Evolutionary conservation across 2,888 invertebrate species (phyloP).

Genomic region (Drosophila cracens): DNA sequence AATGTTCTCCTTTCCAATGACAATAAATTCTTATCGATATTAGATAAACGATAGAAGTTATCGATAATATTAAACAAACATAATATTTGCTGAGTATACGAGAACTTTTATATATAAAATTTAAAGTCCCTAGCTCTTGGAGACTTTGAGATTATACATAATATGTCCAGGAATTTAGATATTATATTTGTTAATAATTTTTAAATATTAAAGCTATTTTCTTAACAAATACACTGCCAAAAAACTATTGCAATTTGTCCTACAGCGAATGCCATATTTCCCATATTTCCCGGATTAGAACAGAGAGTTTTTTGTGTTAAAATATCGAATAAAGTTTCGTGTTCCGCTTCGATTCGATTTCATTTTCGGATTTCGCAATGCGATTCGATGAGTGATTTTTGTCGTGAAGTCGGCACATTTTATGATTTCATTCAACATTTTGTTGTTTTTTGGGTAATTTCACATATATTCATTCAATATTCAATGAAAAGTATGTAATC

Average conservation of each 20-base stretch:
- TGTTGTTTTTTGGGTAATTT: conserved; percentile 1
- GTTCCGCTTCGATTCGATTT: conserved; percentile 16
- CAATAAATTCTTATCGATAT: background rate
- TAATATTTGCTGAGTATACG: background rate
- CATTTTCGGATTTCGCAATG: conserved; percentile 31
- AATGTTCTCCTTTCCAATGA: no score
- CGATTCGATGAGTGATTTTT: conserved; percentile 39
- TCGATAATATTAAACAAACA: background rate
- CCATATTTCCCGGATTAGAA: background rate
- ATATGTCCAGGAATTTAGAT: background rate
- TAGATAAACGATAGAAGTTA: background rate
- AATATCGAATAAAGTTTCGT: conserved; percentile 2
- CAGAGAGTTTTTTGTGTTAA: background rate
- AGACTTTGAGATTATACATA: background rate
- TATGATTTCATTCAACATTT: conserved; percentile 48
- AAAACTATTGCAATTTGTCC: background rate
- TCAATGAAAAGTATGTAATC: conserved; percentile 5
- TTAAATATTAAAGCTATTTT: background rate
- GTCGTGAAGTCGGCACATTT: conserved; percentile 8
- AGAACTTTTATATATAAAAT: background rate
- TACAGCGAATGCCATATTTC: background rate
- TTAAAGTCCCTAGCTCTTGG: background rate
- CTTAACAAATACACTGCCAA: background rate
- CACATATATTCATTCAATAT: conserved; percentile 60
- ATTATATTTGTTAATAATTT: background rate